Percentiles rank a stretch among this genome's conserved stretches.
Conservation (phyloP, 2,797 vertebrate genomes). For the Galagoides demidoff region DNA sequence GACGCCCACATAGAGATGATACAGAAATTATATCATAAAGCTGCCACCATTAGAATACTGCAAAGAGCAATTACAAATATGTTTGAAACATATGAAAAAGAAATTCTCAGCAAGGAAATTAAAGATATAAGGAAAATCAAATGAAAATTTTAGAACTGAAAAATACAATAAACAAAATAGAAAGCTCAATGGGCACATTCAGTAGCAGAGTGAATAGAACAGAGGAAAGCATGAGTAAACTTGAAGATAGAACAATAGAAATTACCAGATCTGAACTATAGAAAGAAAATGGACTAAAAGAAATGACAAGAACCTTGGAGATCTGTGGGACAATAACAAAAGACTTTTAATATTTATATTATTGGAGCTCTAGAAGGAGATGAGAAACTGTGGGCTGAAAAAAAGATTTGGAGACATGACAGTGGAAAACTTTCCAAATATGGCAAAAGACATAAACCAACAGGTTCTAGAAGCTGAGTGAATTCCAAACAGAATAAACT, state of each 20-base stretch:
- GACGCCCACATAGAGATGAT: not conserved
- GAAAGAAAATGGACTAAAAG: not conserved
- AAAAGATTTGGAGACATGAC: not conserved
- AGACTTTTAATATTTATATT: not conserved
- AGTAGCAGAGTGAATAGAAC: not conserved
- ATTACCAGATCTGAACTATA: not conserved
- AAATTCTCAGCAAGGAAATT: not conserved
- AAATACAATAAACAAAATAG: not conserved
- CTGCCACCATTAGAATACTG: not conserved
- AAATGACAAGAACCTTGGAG: not conserved
- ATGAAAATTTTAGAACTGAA: not conserved
- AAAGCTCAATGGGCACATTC: not conserved
- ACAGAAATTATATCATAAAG: not conserved
- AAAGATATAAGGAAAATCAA: not conserved
- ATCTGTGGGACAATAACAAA: not conserved
- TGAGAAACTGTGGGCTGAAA: not conserved
- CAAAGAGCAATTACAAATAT: not conserved
- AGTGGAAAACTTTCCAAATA: not conserved
- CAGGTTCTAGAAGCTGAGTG: not conserved
- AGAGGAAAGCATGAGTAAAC: not conserved
- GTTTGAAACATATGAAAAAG: slow-evolving; percentile 10
- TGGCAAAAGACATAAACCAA: not conserved
- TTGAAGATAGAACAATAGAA: not conserved
- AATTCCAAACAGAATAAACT: not conserved
- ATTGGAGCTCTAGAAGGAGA: not conserved